Percentiles rank a stretch among this genome's conserved stretches.
Evolutionary conservation across 2,888 invertebrate genomes (phyloP).

Genomic region (Caenorhabditis panamensis): DNA sequence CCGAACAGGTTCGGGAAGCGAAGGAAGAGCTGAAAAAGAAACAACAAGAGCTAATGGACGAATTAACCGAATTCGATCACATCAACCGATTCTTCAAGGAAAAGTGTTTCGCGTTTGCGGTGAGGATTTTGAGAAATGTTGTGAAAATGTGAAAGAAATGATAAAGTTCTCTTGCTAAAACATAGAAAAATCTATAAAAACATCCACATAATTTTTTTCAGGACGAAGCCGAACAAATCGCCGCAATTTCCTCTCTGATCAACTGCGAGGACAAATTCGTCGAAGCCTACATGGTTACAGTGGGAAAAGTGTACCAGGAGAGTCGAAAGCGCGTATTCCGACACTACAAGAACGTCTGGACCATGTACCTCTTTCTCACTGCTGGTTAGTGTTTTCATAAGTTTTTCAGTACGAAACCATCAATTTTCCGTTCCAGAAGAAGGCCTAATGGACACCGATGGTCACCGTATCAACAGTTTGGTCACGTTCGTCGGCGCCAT

Average conservation of each 20-base stretch:
- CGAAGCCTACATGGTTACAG: constrained; percentile 49
- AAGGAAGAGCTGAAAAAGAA: constrained; percentile 32
- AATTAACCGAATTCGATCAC: constrained; percentile 38
- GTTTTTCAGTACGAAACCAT: too few species aligned
- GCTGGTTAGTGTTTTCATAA: constrained; percentile 5
- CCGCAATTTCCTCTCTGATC: constrained; percentile 39
- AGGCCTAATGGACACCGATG: constrained; percentile 26
- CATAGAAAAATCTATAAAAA: neutral
- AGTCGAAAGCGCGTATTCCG: constrained; percentile 21
- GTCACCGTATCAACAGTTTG: constrained; percentile 28
- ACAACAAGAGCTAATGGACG: constrained; percentile 37
- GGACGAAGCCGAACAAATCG: constrained; percentile 43
- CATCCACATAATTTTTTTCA: constrained; percentile 20
- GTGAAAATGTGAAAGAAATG: too few species aligned
- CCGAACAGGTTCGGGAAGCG: constrained; percentile 12
- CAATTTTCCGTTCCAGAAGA: constrained; percentile 42
- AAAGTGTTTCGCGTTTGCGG: constrained; percentile 43
- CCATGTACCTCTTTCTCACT: constrained; percentile 38
- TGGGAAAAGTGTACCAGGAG: constrained; percentile 41
- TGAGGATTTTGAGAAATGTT: neutral
- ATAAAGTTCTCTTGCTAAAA: constrained; percentile 6
- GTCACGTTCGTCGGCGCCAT: constrained; percentile 23
- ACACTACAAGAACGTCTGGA: constrained; percentile 18
- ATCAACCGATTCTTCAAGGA: constrained; percentile 44
- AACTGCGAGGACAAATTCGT: constrained; percentile 53